Base-by-base conservation (phyloP, 2,888 invertebrate species). In the Tetrapedia diversipes region DNA sequence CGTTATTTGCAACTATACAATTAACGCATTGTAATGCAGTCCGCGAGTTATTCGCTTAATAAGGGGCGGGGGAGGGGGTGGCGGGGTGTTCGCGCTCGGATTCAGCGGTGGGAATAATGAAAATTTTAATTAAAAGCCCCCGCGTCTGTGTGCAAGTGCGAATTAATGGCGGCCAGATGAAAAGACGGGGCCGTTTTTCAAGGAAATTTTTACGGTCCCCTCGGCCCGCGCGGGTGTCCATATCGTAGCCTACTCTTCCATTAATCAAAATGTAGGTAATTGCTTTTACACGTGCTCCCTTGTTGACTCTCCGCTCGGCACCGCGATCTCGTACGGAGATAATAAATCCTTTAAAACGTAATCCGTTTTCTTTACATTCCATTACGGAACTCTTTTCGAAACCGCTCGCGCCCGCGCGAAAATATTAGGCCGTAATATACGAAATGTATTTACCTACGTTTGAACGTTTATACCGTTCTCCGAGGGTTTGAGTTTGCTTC, bases 121-220 rank as follows among this genome's bases (percentile, higher is more conserved):
- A 73, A 73, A 53, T 73, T 71, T 71, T 71, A 73, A 73, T 73
- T 73, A 73, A 73, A 71, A 43, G 37, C 27, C 32, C 2, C 14
- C 32, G 22, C 43, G 54, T 32, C 39, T 29, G 39, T 16, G 57
- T n/a, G 47, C 34, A 19, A 27, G n/a, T 41, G 60, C 37, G 61
- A 66, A 70, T 71, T 73, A 63, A 71, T 37, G 61, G 41, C n/a
- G 56, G n/a, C 24, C 41, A 22, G 34, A 27, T 61, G 56, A 61
- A 71, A 73, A 41, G 49, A 59, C 16, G 32, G 37, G n/a, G 22
- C 8, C 19, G 49, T 16, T 41, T 67, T 67, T 67, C 37, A 66
- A 59, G 16, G 39, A 59, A 49, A n/a, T n/a, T n/a, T 67, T 67
- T 43, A 39, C 16, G 16, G 8, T 27, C 22, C 11, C 4, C 24